Evolutionary conservation across 92 coral and sea anemone genomes (phyloP), one percentile per base, ranked within the genome.

Genomic region (Heliopora coerulea): DNA sequence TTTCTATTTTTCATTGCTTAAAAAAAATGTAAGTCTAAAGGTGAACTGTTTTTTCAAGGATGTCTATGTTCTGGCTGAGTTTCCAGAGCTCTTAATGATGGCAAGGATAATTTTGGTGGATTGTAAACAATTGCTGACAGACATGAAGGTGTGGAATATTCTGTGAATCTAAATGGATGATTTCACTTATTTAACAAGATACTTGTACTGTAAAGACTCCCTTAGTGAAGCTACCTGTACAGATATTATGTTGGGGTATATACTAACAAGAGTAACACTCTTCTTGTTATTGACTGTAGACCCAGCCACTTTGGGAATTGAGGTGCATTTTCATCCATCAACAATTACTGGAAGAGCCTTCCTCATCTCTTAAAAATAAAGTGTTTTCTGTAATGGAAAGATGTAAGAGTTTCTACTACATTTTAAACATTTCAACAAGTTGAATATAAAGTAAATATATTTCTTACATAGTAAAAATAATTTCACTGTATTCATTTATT

Each of bases 261-360:
- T n/a, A n/a, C n/a, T n/a, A n/a, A n/a, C n/a, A n/a, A n/a, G n/a
- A n/a, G n/a, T n/a, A n/a, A n/a, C n/a, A n/a, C n/a, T n/a, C n/a
- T n/a, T n/a, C n/a, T n/a, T n/a, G n/a, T n/a, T n/a, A n/a, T n/a
- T n/a, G n/a, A n/a, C 27, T 23, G 73, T 82, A 48, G 80, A 93
- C 96, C 59, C 91, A 46, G 34, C 82, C 56, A 37, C 52, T 90
- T 30, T 93, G 96, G 98, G 83, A 85, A 32, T 37, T 90, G 29
- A 78, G 98, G 46, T 93, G 98, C 61, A 86, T 85, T 28, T 62
- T 83, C 34, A 70, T 90, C 24, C 91, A 86, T 52, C 96, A 91
- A 67, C 85, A 86, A 59, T 84, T 90, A 35, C 73, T 84, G 68
- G 72, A 83, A 26, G 96, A 93, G 42, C 86, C 63, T 56, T 81